phyloP scores from a whole-genome alignment of 2,113 vertebrate genomes.

The Peromyscus leucopus region DNA sequence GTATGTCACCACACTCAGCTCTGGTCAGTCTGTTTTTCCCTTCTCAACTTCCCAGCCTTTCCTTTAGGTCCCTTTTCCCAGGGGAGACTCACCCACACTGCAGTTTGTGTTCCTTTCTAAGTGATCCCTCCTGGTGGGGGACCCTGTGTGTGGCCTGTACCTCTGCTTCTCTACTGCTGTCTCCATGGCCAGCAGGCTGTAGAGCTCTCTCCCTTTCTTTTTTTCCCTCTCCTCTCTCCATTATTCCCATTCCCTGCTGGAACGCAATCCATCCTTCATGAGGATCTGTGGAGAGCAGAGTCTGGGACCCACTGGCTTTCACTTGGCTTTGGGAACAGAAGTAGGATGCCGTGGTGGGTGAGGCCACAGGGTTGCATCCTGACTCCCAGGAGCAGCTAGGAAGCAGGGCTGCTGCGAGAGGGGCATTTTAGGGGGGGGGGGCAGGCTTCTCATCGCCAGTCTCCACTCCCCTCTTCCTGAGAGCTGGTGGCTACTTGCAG shows the following conservation, averaged over 20 bases:
- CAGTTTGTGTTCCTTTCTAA: neutral
- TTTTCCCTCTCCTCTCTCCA: neutral
- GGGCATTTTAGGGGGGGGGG: accelerated
- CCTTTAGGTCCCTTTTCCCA: neutral
- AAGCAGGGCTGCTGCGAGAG: accelerated
- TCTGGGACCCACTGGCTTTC: neutral
- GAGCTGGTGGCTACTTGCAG: neutral
- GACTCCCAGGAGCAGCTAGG: neutral
- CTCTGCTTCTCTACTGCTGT: no score
- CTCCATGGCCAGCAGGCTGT: neutral
- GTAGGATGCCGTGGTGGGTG: neutral
- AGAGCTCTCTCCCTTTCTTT: neutral
- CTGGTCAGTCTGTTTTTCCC: no score
- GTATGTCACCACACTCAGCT: neutral
- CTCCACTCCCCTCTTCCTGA: neutral
- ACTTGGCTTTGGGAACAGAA: neutral
- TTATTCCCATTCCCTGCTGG: no score
- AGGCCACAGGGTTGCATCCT: neutral
- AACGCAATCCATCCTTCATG: neutral
- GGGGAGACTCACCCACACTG: neutral
- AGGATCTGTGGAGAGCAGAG: neutral
- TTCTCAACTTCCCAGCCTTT: neutral
- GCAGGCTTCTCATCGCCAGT: neutral
- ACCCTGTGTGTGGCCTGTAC: accelerated
- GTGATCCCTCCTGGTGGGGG: accelerated